A percentile compares a stretch with the other conserved stretches of the same genome.
Conservation (phyloP, 1,140 invertebrate species). For the Gerris buenoi region DNA sequence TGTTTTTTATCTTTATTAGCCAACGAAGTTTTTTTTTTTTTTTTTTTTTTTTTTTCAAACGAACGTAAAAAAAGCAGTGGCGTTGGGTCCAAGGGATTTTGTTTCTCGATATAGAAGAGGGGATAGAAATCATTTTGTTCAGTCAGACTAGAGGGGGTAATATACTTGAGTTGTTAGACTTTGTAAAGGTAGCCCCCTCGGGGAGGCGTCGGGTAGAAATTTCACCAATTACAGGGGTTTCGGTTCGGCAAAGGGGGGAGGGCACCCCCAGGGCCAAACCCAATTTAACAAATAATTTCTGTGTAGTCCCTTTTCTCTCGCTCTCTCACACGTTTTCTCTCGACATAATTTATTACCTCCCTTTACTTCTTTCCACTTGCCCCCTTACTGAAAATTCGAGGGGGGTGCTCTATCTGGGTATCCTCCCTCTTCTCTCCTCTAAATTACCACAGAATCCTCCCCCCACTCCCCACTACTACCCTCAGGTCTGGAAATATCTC, state of each 20-base stretch:
- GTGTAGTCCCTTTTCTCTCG: not conserved
- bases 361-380: not conserved
- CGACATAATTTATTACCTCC: not conserved
- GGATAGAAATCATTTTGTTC: not conserved
- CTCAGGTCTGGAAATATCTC: not conserved
- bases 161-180: not conserved
- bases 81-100: not conserved
- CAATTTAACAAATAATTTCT: not conserved
- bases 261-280: not conserved
- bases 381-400: not conserved
- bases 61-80: not conserved
- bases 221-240: not conserved
- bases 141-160: not conserved
- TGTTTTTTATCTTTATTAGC: not conserved
- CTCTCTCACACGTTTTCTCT: not conserved
- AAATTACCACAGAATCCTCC: not conserved
- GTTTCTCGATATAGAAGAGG: not conserved
- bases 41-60: too few species aligned
- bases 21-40: not conserved
- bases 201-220: not conserved
- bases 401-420: not conserved
- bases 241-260: not conserved
- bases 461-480: too few species aligned
- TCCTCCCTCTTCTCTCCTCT: not conserved
- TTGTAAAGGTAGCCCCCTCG: not conserved